Conservation (phyloP, 2,113 vertebrate genomes). For the Ellobius talpinus region DNA sequence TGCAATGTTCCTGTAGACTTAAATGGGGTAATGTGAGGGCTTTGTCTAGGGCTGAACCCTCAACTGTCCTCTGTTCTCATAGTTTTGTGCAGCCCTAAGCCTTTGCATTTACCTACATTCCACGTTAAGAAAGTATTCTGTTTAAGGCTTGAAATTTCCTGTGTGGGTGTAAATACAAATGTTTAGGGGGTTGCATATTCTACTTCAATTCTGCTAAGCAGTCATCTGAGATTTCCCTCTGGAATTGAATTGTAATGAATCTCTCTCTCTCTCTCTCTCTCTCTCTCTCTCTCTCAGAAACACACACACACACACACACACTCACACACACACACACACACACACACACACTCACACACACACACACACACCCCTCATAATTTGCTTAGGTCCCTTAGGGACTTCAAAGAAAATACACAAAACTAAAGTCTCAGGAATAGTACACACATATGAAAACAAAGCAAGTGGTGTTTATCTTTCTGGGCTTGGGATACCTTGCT, state of each 20-base stretch:
- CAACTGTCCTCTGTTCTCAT: neutral
- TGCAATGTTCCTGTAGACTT: neutral
- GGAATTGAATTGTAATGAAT: no score
- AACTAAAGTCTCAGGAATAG: neutral
- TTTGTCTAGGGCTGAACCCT: neutral
- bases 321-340: neutral
- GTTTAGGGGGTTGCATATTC: no score
- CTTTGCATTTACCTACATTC: neutral
- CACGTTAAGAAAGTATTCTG: no score
- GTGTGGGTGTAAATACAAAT: neutral
- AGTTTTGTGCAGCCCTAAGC: no score
- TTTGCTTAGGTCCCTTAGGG: neutral
- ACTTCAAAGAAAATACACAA: neutral
- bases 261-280: no score
- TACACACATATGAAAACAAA: neutral
- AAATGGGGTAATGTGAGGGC: fast-evolving
- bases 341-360: neutral
- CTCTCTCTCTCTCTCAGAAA: no score
- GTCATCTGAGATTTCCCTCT: neutral
- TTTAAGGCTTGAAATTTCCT: neutral
- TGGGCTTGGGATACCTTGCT: neutral
- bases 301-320: neutral
- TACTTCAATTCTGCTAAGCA: neutral
- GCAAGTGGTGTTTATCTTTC: neutral
- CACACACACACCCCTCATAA: neutral